Evolutionary conservation across 92 coral and sea anemone genomes (phyloP), one percentile per base, ranked within the genome.

Genomic region (Pocillopora grandis): DNA sequence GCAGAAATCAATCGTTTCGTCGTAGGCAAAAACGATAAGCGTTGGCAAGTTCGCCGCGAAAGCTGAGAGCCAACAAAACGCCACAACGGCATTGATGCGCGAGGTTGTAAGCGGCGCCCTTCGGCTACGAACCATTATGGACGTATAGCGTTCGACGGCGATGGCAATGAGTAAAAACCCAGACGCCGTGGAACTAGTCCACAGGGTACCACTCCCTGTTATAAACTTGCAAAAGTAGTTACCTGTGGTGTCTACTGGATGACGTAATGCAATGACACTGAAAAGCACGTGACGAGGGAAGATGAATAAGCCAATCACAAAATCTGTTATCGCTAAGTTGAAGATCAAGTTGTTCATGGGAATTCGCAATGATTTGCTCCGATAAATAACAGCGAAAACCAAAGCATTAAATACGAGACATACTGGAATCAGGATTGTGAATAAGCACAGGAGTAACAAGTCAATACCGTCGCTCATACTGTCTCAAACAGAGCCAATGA

Each of bases 141-240:
- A 92, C 3, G 83, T 65, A n/a, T 71, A 93, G 11, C 97, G 80
- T 76, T 93, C 97, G 31, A 84, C 82, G 15, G 97, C 94, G 58
- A 93, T 88, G 58, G 94, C 89, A 31, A 90, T 90, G 18, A 93
- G 92, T 1, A 92, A 81, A 57, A 91, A 84, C 5, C 92, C 97
- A 11, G 90, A 88, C 2, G 94, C 90, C 2, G 92, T 90, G 13
- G 90, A 88, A 16, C 94, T 77, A 57, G 90, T 91, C 97, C 97
- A 93, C 14, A 93, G 87, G 68, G 90, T 65, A 27, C 88, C 92
- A 18, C 97, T 91, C 6, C 97, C 97, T 9, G 92, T 82, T 2
- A 93, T 61, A 42, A 93, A 93, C 77, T 88, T 93, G 83, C 94
- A 93, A 37, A 93, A 20, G 55, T 75, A 82, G 70, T 88, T 86